Base-by-base conservation (phyloP, 1,140 invertebrate genomes). In the Drosophila mayri region DNA sequence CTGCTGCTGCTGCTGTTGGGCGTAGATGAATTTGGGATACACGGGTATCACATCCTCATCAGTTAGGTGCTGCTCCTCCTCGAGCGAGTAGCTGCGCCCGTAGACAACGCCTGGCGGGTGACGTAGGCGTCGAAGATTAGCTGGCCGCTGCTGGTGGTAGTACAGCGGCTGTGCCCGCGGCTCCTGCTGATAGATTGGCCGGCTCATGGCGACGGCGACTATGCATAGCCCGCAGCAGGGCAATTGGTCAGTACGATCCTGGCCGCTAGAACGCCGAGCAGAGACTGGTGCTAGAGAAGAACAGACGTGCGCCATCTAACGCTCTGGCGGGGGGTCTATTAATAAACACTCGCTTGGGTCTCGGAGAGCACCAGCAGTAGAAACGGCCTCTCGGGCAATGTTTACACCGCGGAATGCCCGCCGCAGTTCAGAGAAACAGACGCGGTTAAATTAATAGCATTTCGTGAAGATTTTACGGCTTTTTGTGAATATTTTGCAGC, bases 61-160 rank as follows among this genome's bases (percentile, higher is more conserved):
- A n/a, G 12, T 46, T 43, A 41, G 44, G 18, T 46, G 74, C 38
- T 46, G 37, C 22, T 67, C 59, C 18, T 86, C 81, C 50, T 90
- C 86, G 16, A 90, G 66, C 41, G 85, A 90, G 40, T 85, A 90
- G 38, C 85, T 90, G 61, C 85, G 81, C 20, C 67, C 86, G 47
- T 81, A 90, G n/a, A 82, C 64, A 62, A 35, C 38, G 76, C 74
- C 61, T 20, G 76, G 67, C 65, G 78, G 86, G 11, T 90, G 85
- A 68, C 85, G 85, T 70, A 90, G 73, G 55, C 81, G 77, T 73
- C 83, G 88, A 52, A 85, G 71, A 85, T 90, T 90, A 90, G 75
- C 85, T 62, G 78, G 77, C 40, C 74, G 78, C 58, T 78, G 49
- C 10, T 50, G 68, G 8, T 62, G 67, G 40, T 73, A 79, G 30